A percentile compares a stretch with the other conserved stretches of the same genome.
These are phyloP conservation scores for Apis laboriosa DNA, from an alignment of 1,140 invertebrate species.

Conservation along the genomic window DNA sequence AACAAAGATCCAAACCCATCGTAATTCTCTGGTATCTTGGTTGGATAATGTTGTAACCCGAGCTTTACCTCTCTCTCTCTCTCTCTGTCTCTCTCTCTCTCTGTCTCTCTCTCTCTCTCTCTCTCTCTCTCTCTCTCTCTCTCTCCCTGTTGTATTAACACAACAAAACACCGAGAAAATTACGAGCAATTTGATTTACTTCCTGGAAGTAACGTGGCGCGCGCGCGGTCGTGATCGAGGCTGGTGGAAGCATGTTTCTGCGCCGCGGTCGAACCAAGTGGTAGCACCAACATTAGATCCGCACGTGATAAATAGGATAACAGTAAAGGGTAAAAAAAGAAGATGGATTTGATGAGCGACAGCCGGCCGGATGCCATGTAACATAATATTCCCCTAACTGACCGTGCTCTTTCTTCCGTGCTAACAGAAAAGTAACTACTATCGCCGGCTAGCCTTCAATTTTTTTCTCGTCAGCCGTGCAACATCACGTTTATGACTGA, in stretches of 20 bases:
- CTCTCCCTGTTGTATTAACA: slow-evolving; percentile 40
- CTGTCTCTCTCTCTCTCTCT: no score
- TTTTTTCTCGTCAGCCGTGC: slow-evolving; percentile 11
- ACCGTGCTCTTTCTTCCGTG: slow-evolving; percentile 35
- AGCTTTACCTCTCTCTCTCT: slow-evolving; percentile 20
- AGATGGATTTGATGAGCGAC: slow-evolving; percentile 60
- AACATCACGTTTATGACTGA: slow-evolving; percentile 28
- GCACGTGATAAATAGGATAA: slow-evolving; percentile 64
- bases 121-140: no score
- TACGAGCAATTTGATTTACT: slow-evolving; percentile 66
- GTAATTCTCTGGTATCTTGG: slow-evolving; percentile 54
- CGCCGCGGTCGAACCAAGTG: slow-evolving; percentile 30
- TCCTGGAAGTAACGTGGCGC: slow-evolving; percentile 57
- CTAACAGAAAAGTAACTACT: slow-evolving; percentile 50
- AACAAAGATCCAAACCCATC: slow-evolving; percentile 62
- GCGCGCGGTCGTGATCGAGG: slow-evolving; percentile 53
- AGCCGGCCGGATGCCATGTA: slow-evolving; percentile 58
- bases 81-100: no score
- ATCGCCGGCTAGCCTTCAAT: slow-evolving; percentile 1
- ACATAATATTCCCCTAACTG: slow-evolving; percentile 41
- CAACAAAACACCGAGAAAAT: slow-evolving; percentile 58
- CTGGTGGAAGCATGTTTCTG: slow-evolving; percentile 34
- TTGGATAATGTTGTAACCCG: slow-evolving; percentile 62
- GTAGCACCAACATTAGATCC: slow-evolving; percentile 59
- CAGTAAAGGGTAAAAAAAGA: slow-evolving; percentile 60